Evolutionary conservation across 2,888 invertebrate genomes (phyloP).

Genomic region (Agrochola lychnidis): DNA sequence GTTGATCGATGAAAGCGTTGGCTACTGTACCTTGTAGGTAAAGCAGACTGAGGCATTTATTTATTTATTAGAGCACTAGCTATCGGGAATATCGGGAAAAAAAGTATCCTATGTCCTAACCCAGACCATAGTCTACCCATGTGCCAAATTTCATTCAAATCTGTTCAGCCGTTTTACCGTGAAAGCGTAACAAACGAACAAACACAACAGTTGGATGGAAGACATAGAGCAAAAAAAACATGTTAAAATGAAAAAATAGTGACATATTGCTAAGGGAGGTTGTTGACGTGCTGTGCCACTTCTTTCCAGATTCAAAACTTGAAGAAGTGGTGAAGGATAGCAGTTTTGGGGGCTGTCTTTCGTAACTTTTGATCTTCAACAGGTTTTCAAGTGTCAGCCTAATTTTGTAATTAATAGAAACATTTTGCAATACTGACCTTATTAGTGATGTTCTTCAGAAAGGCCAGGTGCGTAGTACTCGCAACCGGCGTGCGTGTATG

Average conservation of each 20-base stretch:
- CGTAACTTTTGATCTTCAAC: background rate
- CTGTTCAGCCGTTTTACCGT: too few species aligned
- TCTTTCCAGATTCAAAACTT: background rate
- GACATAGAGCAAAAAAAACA: background rate
- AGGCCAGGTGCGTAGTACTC: too few species aligned
- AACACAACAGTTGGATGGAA: background rate
- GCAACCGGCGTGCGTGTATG: too few species aligned
- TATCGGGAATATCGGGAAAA: too few species aligned
- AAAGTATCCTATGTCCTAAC: too few species aligned
- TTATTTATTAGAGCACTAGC: background rate
- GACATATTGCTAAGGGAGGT: background rate
- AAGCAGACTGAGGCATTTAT: background rate
- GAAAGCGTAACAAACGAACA: too few species aligned
- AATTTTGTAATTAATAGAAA: too few species aligned
- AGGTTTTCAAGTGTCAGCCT: background rate
- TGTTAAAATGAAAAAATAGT: background rate
- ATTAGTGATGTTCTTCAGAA: too few species aligned
- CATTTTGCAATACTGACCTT: too few species aligned
- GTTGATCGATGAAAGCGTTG: slow-evolving; percentile 8
- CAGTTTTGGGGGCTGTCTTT: background rate
- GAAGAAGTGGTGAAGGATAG: background rate
- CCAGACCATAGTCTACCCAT: too few species aligned
- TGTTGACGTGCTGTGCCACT: background rate
- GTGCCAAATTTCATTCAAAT: too few species aligned
- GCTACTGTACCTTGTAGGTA: background rate